Conservation (phyloP, 1,140 invertebrate species). For the Oryctes rhinoceros region DNA sequence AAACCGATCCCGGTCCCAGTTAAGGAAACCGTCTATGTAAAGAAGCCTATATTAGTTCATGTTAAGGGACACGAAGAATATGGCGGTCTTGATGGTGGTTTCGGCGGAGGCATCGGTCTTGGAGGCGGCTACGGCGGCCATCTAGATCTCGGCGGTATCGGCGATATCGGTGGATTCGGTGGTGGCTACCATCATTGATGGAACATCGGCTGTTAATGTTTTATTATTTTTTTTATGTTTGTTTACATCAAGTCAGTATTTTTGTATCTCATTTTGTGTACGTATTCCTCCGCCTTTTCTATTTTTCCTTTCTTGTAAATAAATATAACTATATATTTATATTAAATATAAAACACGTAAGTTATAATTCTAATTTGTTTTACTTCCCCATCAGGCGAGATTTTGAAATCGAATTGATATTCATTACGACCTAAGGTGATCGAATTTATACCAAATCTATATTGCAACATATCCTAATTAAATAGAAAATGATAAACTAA, state of each 20-base stretch:
- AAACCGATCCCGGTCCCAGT: slow-evolving; percentile 64
- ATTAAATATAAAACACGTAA: slow-evolving; percentile 34
- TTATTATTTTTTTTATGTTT: slow-evolving; percentile 17
- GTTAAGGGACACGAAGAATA: slow-evolving; percentile 54
- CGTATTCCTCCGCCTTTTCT: background rate
- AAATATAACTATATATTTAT: slow-evolving; percentile 30
- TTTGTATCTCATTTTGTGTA: slow-evolving; percentile 13
- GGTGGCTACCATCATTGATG: slow-evolving; percentile 20
- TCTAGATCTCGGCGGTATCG: slow-evolving; percentile 1
- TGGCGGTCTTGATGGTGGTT: slow-evolving; percentile 49
- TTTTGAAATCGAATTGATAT: no score
- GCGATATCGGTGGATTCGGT: slow-evolving; percentile 31
- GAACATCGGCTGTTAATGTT: slow-evolving; percentile 26
- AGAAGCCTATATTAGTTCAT: slow-evolving; percentile 68
- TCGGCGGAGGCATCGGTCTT: slow-evolving; percentile 7
- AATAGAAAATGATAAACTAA: no score
- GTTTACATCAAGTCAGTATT: slow-evolving; percentile 35
- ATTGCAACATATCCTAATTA: no score
- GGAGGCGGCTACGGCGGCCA: slow-evolving; percentile 39
- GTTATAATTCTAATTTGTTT: background rate
- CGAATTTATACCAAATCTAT: no score
- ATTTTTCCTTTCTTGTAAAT: slow-evolving; percentile 24
- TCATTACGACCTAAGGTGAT: no score
- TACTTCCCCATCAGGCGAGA: background rate
- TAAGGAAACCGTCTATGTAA: slow-evolving; percentile 63